phyloP scores from a whole-genome alignment of 2,113 vertebrate genomes.

The Pycnonotus jocosus region DNA sequence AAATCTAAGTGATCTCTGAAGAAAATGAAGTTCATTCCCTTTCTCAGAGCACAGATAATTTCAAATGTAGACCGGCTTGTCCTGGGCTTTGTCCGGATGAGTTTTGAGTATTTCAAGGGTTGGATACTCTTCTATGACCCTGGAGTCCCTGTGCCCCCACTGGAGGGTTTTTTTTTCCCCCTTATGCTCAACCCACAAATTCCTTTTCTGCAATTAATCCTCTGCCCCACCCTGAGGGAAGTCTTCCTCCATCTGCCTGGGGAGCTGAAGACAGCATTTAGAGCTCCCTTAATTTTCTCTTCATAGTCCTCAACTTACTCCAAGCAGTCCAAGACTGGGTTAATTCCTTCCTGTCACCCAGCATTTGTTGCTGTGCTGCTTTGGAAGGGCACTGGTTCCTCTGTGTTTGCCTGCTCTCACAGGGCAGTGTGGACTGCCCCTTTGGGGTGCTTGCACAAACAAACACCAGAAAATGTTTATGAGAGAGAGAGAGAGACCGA shows the following conservation, averaged over 20 bases:
- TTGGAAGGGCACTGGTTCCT: not conserved
- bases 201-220: not conserved
- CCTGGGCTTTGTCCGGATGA: not conserved
- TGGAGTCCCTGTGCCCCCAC: not conserved
- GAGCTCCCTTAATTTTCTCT: not conserved
- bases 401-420: not conserved
- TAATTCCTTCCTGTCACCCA: not conserved
- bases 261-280: not conserved
- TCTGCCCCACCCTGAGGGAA: not conserved
- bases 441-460: not conserved
- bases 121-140: not conserved
- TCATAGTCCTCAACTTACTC: not conserved
- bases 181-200: not conserved
- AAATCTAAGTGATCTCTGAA: not conserved
- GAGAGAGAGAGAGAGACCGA: not conserved
- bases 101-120: not conserved
- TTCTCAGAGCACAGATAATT: not conserved
- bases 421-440: not conserved
- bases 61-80: not conserved
- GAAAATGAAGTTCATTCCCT: not conserved
- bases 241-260: not conserved
- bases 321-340: not conserved
- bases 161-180: fast-evolving
- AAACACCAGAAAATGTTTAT: not conserved
- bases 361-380: not conserved